Percentiles rank a stretch among this genome's conserved stretches.
phyloP scores from a whole-genome alignment of 2,113 vertebrate genomes.

The Podocnemis expansa region DNA sequence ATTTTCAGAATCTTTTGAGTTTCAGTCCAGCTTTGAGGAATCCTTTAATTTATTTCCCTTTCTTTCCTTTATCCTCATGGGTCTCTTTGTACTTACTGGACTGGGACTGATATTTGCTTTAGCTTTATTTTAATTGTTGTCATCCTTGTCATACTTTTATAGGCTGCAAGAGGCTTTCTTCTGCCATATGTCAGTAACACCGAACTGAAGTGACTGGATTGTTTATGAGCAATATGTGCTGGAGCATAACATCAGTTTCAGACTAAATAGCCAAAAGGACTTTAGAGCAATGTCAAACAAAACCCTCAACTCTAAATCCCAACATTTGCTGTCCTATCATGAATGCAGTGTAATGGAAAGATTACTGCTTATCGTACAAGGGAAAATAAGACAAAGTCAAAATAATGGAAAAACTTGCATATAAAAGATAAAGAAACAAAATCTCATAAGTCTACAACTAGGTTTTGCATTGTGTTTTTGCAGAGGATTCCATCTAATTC shows the following conservation, averaged over 20 bases:
- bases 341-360: not conserved
- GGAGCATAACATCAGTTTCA: rapidly evolving
- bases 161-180: not conserved
- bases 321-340: not conserved
- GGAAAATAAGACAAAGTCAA: not conserved
- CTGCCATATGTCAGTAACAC: not conserved
- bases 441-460: not conserved
- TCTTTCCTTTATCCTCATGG: not conserved
- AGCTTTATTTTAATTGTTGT: not conserved
- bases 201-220: not conserved
- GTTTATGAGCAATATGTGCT: not conserved
- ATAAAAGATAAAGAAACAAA: not conserved
- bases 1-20: not conserved
- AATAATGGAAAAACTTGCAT: not conserved
- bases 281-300: not conserved
- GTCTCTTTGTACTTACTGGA: not conserved
- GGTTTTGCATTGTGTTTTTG: not conserved
- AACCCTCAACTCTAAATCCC: not conserved
- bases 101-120: not conserved
- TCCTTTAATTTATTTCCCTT: not conserved
- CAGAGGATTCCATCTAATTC: not conserved
- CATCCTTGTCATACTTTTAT: not conserved
- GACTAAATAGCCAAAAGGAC: not conserved
- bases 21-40: not conserved
- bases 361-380: not conserved